Evolutionary conservation across 2,888 invertebrate species (phyloP).

Genomic region (Drosophila mimetica): DNA sequence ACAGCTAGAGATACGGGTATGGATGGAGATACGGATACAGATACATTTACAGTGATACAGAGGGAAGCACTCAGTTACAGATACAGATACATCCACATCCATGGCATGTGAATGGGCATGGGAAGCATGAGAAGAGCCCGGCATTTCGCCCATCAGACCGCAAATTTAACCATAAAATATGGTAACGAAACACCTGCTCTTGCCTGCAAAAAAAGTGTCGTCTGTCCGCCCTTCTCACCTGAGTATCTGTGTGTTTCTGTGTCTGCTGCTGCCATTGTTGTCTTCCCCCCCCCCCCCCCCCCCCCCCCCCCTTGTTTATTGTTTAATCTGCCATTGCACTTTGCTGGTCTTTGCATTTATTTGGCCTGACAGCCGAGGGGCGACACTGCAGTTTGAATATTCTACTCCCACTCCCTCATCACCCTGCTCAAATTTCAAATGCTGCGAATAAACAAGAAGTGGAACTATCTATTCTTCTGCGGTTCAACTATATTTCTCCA

Average conservation of each 20-base stretch:
- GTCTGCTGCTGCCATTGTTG: constrained; percentile 33
- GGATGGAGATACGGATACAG: constrained; percentile 9
- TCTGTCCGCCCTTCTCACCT: constrained; percentile 30
- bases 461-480: constrained; percentile 21
- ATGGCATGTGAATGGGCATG: constrained; percentile 73
- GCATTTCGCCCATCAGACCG: constrained; percentile 48
- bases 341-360: constrained; percentile 42
- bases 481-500: constrained; percentile 31
- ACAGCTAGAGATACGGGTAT: constrained; percentile 21
- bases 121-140: constrained; percentile 36
- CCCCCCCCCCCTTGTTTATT: constrained; percentile 51
- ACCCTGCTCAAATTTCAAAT: constrained; percentile 60
- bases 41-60: constrained; percentile 16
- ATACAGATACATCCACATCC: constrained; percentile 47
- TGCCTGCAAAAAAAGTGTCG: constrained; percentile 44
- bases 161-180: constrained; percentile 77
- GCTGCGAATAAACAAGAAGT: constrained; percentile 19
- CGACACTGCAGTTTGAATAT: constrained; percentile 28
- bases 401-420: constrained; percentile 25
- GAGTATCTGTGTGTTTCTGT: neutral
- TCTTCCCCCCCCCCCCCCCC: constrained; percentile 21
- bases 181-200: constrained; percentile 74
- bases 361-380: constrained; percentile 24
- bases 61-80: constrained; percentile 29
- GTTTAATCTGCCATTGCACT: constrained; percentile 72